Conservation (phyloP, 2,113 vertebrate genomes). For the Cyrtonyx montezumae region DNA sequence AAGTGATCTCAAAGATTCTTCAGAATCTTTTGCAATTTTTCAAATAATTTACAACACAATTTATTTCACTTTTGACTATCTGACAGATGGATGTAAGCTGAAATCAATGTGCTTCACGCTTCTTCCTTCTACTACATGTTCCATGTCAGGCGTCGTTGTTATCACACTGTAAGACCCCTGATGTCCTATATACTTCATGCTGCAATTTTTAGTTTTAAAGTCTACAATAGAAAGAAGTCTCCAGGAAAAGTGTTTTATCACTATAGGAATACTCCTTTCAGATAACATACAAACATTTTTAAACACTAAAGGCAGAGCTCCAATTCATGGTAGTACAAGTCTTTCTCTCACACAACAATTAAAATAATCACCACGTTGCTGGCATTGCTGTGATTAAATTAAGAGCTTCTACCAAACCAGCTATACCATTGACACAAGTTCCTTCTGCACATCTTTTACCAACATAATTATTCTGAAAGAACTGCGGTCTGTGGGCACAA, state of each 20-base stretch:
- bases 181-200: not conserved
- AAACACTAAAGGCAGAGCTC: not conserved
- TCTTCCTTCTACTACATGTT: not conserved
- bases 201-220: not conserved
- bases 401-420: not conserved
- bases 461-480: not conserved
- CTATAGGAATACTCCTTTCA: not conserved
- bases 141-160: accelerated
- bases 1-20: not conserved
- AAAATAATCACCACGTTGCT: not conserved
- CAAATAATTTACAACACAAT: not conserved
- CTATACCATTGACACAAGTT: not conserved
- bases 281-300: not conserved
- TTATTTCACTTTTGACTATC: not conserved
- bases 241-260: too few species aligned
- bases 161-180: not conserved
- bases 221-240: too few species aligned
- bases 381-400: not conserved
- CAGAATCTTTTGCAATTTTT: not conserved
- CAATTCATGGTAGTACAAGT: not conserved
- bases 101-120: not conserved
- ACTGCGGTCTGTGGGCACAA: not conserved
- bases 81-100: not conserved
- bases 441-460: not conserved
- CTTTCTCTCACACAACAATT: not conserved